Evolutionary conservation across 2,888 invertebrate genomes (phyloP), one percentile per base, ranked within the genome.

Genomic region (Scaptomyza flava): DNA sequence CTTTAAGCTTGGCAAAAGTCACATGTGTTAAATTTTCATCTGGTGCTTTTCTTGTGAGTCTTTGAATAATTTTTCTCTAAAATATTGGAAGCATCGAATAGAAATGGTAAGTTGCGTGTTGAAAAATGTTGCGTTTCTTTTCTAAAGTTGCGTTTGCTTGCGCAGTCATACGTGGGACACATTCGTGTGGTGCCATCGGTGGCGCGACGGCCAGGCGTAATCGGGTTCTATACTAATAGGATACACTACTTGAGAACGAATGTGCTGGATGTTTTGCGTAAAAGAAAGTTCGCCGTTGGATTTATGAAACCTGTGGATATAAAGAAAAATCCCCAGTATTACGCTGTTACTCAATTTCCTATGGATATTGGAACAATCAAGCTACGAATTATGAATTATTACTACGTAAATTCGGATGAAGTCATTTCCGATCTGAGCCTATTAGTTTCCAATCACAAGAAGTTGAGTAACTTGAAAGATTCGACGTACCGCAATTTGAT

Each of bases 331-430:
- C 64, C 71, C 45, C 36, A 47, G 3, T 70, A 77, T 30, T 77
- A 70, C 9, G 6, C 20, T 0, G 8, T 59, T 12, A 73, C 73
- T 0, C 8, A 41, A 6, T 6, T 12, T 0, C 74, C 77, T 0
- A 77, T 77, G 77, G 77, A 77, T 11, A 45, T 77, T 14, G 62
- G 62, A n/a, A 73, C 77, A 1, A 73, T 77, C 8, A 58, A 62
- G 0, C 52, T 68, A 34, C 64, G 77, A 0, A 67, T 77, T 6
- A 48, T 60, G 9, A 77, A 73, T 31, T 20, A n/a, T 2, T 77
- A 60, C 11, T 77, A 77, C 14, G 43, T 51, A 6, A 3, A 51
- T 0, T 73, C 62, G n/a, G 46, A 43, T 0, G 59, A 62, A 1
- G 23, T 77, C 6, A 59, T 73, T 14, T 0, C 2, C 2, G 77